Percentiles rank a stretch among this genome's conserved stretches.
phyloP scores from a whole-genome alignment of 64 coral and sea anemone species.

The Dendrophyllia cribrosa region DNA sequence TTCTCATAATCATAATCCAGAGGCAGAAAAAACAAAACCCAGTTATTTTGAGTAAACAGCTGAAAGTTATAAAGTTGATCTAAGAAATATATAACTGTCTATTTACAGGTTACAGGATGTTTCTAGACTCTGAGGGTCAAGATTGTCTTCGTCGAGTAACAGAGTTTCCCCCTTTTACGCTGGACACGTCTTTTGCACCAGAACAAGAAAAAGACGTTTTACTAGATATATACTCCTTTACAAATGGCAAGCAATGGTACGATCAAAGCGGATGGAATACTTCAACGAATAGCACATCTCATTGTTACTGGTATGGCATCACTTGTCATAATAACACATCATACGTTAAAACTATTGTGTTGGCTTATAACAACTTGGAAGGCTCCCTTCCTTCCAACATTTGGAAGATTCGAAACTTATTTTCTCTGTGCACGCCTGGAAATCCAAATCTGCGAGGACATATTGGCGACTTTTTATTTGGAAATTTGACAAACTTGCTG shows the following conservation, averaged over 20 bases:
- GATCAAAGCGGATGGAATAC: constrained; percentile 11
- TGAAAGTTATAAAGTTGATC: no score
- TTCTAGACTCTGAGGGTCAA: neutral
- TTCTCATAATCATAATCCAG: no score
- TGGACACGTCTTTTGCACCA: neutral
- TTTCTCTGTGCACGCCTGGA: neutral
- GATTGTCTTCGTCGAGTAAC: neutral
- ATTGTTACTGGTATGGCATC: constrained; percentile 32
- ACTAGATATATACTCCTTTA: constrained; percentile 20
- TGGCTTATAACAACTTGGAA: constrained; percentile 26
- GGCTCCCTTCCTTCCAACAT: constrained; percentile 17
- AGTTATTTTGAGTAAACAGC: no score
- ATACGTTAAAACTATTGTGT: neutral
- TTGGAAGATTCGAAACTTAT: constrained; percentile 14
- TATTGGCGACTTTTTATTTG: constrained; percentile 18
- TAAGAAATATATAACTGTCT: neutral
- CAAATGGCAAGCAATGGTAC: constrained; percentile 47
- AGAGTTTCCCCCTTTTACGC: neutral
- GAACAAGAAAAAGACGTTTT: constrained; percentile 26
- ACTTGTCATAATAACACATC: neutral
- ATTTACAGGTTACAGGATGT: neutral
- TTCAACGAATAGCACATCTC: neutral
- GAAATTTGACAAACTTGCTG: constrained; percentile 12
- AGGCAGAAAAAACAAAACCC: no score
- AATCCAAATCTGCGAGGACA: neutral